These are phyloP conservation scores for Cryptotis parvus DNA, from an alignment of 2,113 vertebrate species.

Conservation along the genomic window DNA sequence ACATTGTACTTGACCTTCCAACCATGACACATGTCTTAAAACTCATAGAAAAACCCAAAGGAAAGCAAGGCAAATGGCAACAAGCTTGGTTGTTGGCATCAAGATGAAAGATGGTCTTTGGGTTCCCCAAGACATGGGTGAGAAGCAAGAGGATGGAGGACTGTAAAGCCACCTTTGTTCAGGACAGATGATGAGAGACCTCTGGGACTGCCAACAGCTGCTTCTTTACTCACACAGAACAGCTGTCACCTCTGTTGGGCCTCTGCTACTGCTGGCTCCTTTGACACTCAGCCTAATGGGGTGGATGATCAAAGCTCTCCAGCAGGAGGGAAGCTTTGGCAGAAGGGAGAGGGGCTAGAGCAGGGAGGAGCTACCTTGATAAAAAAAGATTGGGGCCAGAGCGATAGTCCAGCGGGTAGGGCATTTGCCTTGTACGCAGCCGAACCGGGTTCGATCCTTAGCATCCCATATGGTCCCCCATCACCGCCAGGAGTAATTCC, in stretches of 20 bases:
- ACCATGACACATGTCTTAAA: neutral
- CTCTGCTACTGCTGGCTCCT: slow-evolving; percentile 18
- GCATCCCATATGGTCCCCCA: too few relatives aligned
- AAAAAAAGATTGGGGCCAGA: neutral
- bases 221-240: slow-evolving; percentile 15
- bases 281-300: slow-evolving; percentile 25
- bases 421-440: too few relatives aligned
- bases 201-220: slow-evolving; percentile 55
- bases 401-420: too few relatives aligned
- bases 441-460: too few relatives aligned
- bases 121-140: neutral
- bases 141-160: slow-evolving; percentile 20
- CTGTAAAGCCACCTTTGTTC: slow-evolving; percentile 17
- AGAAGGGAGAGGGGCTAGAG: neutral
- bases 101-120: neutral
- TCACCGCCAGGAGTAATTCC: too few relatives aligned
- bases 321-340: neutral
- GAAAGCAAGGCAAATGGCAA: slow-evolving; percentile 46
- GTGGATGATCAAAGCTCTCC: slow-evolving; percentile 47
- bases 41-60: neutral
- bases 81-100: neutral
- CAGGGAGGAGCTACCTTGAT: slow-evolving; percentile 33
- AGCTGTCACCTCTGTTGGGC: slow-evolving; percentile 62
- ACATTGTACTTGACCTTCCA: neutral
- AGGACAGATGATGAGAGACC: slow-evolving; percentile 14